These are phyloP conservation scores for Trialeurodes vaporariorum DNA, from an alignment of 1,140 invertebrate species.

Conservation along the genomic window DNA sequence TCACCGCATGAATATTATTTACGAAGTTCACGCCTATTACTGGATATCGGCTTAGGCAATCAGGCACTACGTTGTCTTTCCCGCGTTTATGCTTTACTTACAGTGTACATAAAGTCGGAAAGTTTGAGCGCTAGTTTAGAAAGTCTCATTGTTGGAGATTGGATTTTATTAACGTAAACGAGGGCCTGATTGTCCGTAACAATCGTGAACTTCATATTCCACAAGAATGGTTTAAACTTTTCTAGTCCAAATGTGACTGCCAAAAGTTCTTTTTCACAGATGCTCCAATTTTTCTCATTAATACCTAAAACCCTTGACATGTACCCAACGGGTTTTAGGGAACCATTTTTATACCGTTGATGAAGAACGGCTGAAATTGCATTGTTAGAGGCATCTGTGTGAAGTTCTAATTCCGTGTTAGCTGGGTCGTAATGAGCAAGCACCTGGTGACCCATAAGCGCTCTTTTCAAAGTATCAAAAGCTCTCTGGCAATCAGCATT, in stretches of 20 bases:
- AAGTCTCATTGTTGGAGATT: neutral
- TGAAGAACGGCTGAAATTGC: neutral
- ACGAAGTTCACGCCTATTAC: too few species aligned
- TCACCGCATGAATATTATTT: too few species aligned
- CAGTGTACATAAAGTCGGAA: neutral
- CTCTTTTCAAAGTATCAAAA: neutral
- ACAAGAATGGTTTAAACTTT: neutral
- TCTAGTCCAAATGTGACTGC: neutral
- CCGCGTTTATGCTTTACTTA: too few species aligned
- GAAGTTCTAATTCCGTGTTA: neutral
- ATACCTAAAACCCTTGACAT: neutral
- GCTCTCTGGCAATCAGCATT: neutral
- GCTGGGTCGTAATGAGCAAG: neutral
- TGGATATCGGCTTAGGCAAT: neutral
- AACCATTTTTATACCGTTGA: neutral
- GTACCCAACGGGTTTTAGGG: neutral
- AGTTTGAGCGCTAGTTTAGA: neutral
- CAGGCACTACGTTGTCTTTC: neutral
- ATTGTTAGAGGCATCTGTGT: neutral
- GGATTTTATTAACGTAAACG: neutral
- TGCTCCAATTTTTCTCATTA: neutral
- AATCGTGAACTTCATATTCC: neutral
- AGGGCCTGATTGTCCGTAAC: neutral
- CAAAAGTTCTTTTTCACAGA: neutral
- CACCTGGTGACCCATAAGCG: neutral